Base-by-base conservation (phyloP, 2,797 vertebrate genomes). In the Takifugu rubripes region DNA sequence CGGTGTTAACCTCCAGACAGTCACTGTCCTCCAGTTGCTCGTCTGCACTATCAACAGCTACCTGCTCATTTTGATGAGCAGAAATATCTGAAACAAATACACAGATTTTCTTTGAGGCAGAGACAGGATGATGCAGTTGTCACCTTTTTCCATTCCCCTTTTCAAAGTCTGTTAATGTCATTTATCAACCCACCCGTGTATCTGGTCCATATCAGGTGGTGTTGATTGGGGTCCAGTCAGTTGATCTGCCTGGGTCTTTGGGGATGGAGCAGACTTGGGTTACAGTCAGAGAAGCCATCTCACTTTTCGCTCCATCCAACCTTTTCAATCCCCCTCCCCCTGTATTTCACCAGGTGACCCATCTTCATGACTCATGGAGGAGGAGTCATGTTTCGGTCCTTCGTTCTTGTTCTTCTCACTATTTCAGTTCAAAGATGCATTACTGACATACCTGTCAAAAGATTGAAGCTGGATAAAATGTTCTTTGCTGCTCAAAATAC, bases 141-240 rank as follows among this genome's bases (percentile, higher is more conserved):
- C 21, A 21, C 21, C 31, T 9, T 33, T 7, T 33, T 33, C 31
- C 31, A 21, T 21, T 21, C 21, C 21, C 21, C 21, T 21, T 21
- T 21, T 21, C 21, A 21, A 8, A 36, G 33, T 36, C 33, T 36
- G 33, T 10, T 36, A 8, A 33, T 33, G 31, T 33, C 2, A 7
- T 9, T 8, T 7, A 7, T 33, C 27, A 45, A 42, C 54, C 60
- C 50, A 0, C 72, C 54, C 50, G 55, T 76, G 67, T 63, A 64
- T 67, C 56, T 59, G 59, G 70, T 75, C 71, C 36, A 64, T 83
- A 83, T 77, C 60, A 79, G 75, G 51, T 61, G 14, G 75, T 70
- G 87, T 82, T 90, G 90, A 90, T 89, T 79, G 79, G 85, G 87
- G 82, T 84, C 82, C 54, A 77, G 88, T 90, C 85, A 82, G 84